phyloP scores from a whole-genome alignment of 2,113 vertebrate genomes.

The Panurus biarmicus region DNA sequence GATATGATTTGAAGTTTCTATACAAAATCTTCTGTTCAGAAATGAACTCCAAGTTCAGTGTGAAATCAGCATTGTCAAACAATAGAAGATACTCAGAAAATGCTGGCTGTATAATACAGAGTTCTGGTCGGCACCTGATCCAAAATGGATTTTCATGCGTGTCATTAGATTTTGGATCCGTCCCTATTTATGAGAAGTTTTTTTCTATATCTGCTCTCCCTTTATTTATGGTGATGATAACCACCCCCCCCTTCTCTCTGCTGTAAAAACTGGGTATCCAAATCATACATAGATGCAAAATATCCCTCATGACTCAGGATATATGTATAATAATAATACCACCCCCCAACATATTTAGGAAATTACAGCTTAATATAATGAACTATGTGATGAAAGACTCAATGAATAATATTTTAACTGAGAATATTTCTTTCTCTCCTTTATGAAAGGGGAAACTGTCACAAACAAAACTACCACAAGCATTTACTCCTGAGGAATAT shows the following conservation, averaged over 20 bases:
- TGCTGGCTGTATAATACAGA: not conserved
- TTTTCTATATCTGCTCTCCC: not conserved
- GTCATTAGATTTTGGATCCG: not conserved
- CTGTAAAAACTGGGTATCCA: not conserved
- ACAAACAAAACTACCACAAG: not conserved
- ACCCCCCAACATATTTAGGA: not conserved
- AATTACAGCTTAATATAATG: slow-evolving; percentile 4
- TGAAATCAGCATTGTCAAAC: not conserved
- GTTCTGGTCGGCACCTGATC: not conserved
- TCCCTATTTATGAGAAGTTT: not conserved
- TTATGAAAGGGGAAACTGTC: not conserved
- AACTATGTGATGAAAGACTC: not conserved
- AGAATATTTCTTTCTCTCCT: not conserved
- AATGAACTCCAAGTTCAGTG: slow-evolving; percentile 5
- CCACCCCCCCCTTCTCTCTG: not conserved
- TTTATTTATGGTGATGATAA: not conserved
- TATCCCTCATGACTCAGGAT: not conserved
- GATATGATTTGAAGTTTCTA: slow-evolving; percentile 41
- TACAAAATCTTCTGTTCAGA: not conserved
- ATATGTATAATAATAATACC: not conserved
- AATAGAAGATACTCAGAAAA: not conserved
- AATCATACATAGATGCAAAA: not conserved
- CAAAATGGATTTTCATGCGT: not conserved
- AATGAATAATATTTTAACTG: not conserved
- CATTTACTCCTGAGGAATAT: not conserved